Conservation (phyloP, 2,797 vertebrate species). For the Euthynnus affinis region DNA sequence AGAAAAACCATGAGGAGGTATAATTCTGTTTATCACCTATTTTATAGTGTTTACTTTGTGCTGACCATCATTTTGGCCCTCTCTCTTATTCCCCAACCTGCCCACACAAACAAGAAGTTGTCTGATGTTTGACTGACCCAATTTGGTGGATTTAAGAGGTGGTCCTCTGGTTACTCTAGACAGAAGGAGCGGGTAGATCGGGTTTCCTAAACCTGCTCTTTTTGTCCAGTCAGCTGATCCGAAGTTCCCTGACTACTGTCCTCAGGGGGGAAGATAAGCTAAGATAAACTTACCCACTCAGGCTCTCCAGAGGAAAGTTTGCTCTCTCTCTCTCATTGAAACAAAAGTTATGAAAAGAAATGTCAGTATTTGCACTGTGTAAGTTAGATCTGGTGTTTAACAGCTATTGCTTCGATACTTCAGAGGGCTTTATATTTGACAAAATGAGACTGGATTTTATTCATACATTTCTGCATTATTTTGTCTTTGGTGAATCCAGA, state of each 20-base stretch:
- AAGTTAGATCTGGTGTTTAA: background rate
- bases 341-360: background rate
- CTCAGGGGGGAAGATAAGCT: constrained; percentile 40
- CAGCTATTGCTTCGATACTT: background rate
- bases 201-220: constrained; percentile 69
- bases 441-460: background rate
- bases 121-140: constrained; percentile 57
- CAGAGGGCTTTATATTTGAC: background rate
- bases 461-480: too few relatives aligned
- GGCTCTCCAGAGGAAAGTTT: constrained; percentile 19
- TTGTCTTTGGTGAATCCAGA: background rate
- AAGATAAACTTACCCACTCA: constrained; percentile 21
- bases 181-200: constrained; percentile 72
- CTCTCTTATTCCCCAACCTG: constrained; percentile 13
- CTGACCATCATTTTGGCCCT: constrained; percentile 35
- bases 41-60: constrained; percentile 22
- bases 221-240: constrained; percentile 62
- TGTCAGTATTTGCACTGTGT: too few relatives aligned
- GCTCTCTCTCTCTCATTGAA: constrained; percentile 2
- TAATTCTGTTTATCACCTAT: constrained; percentile 1
- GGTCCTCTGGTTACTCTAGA: constrained; percentile 73
- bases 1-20: constrained; percentile 89
- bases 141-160: constrained; percentile 49
- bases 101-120: constrained; percentile 49
- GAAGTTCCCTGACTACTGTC: constrained; percentile 11